A percentile compares a stretch with the other conserved stretches of the same genome.
phyloP scores from a whole-genome alignment of 2,113 vertebrate genomes.

The Epinephelus lanceolatus region DNA sequence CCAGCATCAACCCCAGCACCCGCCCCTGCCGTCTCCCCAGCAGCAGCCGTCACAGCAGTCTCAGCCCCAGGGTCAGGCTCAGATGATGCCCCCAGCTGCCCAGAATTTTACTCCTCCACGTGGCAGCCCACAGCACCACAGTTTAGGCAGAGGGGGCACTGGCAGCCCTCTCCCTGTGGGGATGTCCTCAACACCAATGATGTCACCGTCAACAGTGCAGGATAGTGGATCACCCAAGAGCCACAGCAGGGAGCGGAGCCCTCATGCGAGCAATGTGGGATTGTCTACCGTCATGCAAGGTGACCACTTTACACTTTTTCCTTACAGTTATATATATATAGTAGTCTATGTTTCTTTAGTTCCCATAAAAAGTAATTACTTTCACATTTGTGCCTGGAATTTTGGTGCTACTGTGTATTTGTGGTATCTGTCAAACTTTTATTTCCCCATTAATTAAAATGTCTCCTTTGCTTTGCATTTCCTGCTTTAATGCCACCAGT shows the following conservation, averaged over 20 bases:
- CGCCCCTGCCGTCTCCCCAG: constrained; percentile 63
- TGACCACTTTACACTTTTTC: constrained; percentile 40
- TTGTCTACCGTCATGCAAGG: constrained; percentile 77
- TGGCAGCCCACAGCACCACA: constrained; percentile 82
- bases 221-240: constrained; percentile 78
- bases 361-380: neutral
- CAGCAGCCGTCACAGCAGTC: constrained; percentile 59
- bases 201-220: constrained; percentile 70
- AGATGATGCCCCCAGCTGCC: constrained; percentile 71
- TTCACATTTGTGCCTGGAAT: neutral
- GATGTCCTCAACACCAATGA: constrained; percentile 65
- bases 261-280: constrained; percentile 61
- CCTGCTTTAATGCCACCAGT: constrained; percentile 17
- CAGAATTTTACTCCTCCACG: constrained; percentile 82
- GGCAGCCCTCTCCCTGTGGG: constrained; percentile 78
- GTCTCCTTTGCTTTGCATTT: constrained; percentile 6
- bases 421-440: neutral
- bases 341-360: neutral
- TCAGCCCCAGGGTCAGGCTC: constrained; percentile 72
- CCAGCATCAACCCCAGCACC: constrained; percentile 80
- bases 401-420: constrained; percentile 1
- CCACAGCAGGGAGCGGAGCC: constrained; percentile 72
- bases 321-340: neutral
- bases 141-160: constrained; percentile 65
- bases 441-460: constrained; percentile 29